Evolutionary conservation across 2,797 vertebrate species (phyloP).

Genomic region (Microctenopoma lineatum): DNA sequence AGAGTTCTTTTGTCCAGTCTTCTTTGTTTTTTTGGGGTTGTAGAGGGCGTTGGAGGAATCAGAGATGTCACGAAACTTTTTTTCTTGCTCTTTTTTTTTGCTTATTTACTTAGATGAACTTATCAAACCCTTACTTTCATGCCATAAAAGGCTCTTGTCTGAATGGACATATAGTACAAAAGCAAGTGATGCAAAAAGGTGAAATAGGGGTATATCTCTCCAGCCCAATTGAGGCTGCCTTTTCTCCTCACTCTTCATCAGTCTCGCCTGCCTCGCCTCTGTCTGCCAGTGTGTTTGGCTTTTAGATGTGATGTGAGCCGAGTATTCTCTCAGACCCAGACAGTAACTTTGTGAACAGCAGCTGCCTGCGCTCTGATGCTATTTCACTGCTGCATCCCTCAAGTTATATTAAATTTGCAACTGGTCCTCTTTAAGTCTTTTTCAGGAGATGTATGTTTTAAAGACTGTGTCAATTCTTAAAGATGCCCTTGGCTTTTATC

Average conservation of each 20-base stretch:
- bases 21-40: slow-evolving; percentile 50
- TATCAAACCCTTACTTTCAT: slow-evolving; percentile 73
- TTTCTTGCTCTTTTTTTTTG: slow-evolving; percentile 57
- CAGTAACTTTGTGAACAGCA: slow-evolving; percentile 75
- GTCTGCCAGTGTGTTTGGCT: slow-evolving; percentile 76
- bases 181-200: slow-evolving; percentile 88
- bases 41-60: slow-evolving; percentile 50
- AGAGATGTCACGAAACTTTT: slow-evolving; percentile 71
- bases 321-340: slow-evolving; percentile 78
- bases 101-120: slow-evolving; percentile 80
- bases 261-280: slow-evolving; percentile 70
- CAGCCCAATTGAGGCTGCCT: slow-evolving; percentile 75
- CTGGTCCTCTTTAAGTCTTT: slow-evolving; percentile 82
- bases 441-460: slow-evolving; percentile 84
- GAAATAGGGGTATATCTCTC: slow-evolving; percentile 79
- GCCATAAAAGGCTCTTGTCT: slow-evolving; percentile 78
- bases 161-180: slow-evolving; percentile 79
- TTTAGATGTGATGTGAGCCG: slow-evolving; percentile 77
- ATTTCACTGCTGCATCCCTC: slow-evolving; percentile 79
- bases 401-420: slow-evolving; percentile 85
- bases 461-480: slow-evolving; percentile 84
- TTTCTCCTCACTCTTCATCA: slow-evolving; percentile 80
- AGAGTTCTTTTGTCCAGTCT: slow-evolving; percentile 67
- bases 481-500: slow-evolving; percentile 82
- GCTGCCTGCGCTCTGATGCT: slow-evolving; percentile 70